Evolutionary conservation across 2,888 invertebrate genomes (phyloP), one percentile per base, ranked within the genome.

Genomic region (Drosophila demipolita): DNA sequence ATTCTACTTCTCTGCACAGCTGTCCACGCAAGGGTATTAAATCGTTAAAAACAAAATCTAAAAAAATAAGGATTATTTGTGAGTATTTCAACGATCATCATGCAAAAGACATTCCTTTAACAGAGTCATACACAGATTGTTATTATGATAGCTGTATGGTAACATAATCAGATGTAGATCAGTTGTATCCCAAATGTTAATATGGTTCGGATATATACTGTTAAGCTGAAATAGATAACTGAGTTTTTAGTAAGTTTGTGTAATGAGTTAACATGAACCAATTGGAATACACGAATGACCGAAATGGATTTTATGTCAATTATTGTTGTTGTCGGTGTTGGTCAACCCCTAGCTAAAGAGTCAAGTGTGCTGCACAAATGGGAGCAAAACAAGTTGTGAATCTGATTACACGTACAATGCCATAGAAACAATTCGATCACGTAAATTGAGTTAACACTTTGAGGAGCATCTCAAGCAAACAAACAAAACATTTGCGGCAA

Each of bases 391-490:
- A 50, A 60, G 79, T 62, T 66, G 78, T 65, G 80, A 84, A 87
- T 86, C 80, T 76, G 68, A 81, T 84, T 84, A 66, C 66, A 66
- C 42, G 36, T 45, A 66, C 48, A 48, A 53, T 38, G 66, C 53
- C 45, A 35, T 23, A 2, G 29, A 80, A 64, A 62, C 73, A 81
- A 87, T 85, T 82, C 79, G 86, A 87, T 85, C 85, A 87, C 81
- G 86, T 79, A 85, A 85, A 85, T 85, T 85, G 85, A 87, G 86
- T 87, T 85, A 85, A 79, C 88, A 82, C 88, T 82, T 75, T 66
- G 54, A 68, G 66, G 49, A 70, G 59, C 61, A 48, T 20, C 52
- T 23, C 45, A 45, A 48, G 61, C 53, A 26, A 58, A 42, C 61
- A 54, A 68, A 61, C 57, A 73, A 80, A 61, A 71, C 76, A 76